Conservation (phyloP, 1,140 invertebrate species). For the Halictus rubicundus region DNA sequence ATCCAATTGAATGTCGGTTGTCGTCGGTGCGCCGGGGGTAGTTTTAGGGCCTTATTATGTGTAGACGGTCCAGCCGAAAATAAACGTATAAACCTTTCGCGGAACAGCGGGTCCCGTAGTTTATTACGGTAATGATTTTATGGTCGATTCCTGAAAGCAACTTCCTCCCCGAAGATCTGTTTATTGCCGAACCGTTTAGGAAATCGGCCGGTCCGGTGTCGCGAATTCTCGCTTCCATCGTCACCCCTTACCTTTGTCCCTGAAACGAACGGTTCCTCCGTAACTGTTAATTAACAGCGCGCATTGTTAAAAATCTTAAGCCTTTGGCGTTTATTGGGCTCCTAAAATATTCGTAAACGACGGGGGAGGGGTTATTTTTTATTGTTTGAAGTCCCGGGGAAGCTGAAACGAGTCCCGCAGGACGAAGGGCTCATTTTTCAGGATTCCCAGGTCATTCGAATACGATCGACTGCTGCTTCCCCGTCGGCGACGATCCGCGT, state of each 20-base stretch:
- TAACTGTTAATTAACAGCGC: too few relatives aligned
- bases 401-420: neutral
- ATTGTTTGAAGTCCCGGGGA: neutral
- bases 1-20: too few relatives aligned
- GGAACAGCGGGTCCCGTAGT: slow-evolving; percentile 19
- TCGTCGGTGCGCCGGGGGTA: too few relatives aligned
- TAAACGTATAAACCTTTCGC: too few relatives aligned
- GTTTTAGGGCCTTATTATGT: too few relatives aligned
- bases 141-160: slow-evolving; percentile 2
- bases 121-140: slow-evolving; percentile 66
- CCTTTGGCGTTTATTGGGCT: too few relatives aligned
- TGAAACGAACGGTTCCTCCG: neutral
- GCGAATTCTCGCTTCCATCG: neutral
- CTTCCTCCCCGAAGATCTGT: neutral
- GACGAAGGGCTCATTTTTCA: neutral
- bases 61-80: too few relatives aligned
- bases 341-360: too few relatives aligned
- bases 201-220: neutral
- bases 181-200: neutral
- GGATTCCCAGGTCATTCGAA: neutral
- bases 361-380: too few relatives aligned
- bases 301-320: too few relatives aligned
- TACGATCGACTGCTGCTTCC: slow-evolving; percentile 5
- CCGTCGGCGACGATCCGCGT: too few relatives aligned
- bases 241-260: neutral